Percentiles rank a stretch among this genome's conserved stretches.
phyloP scores from a whole-genome alignment of 2,113 vertebrate species.

The Ursus arctos region DNA sequence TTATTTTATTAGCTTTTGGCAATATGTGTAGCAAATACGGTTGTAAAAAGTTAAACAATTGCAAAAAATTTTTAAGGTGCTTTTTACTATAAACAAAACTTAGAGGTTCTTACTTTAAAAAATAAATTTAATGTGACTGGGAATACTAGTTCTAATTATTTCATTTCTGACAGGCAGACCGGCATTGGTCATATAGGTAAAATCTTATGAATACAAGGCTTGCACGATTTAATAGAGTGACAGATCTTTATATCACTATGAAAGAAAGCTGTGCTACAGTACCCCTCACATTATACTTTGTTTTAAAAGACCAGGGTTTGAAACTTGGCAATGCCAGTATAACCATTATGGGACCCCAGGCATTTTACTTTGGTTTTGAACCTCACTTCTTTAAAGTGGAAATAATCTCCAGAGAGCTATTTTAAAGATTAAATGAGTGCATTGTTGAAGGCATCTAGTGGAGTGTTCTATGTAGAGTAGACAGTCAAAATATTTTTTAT shows the following conservation, averaged over 20 bases:
- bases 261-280: background rate
- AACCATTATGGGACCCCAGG: background rate
- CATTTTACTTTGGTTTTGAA: constrained; percentile 51
- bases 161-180: background rate
- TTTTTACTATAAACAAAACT: constrained; percentile 40
- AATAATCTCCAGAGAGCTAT: background rate
- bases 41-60: constrained; percentile 26
- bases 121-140: constrained; percentile 29
- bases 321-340: background rate
- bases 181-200: background rate
- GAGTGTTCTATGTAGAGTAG: background rate
- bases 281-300: background rate
- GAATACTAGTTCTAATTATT: constrained; percentile 32
- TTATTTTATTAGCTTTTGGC: constrained; percentile 29
- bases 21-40: background rate
- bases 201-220: constrained; percentile 40
- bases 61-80: background rate
- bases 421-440: constrained; percentile 52
- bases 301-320: constrained; percentile 13
- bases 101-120: constrained; percentile 47
- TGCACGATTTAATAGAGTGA: background rate
- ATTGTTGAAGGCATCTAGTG: constrained; percentile 6
- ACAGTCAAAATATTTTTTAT: constrained; percentile 30
- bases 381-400: constrained; percentile 40
- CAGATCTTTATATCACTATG: constrained; percentile 6